Conservation (phyloP, 2,888 invertebrate genomes). For the Rhopalosiphum nymphaeae region DNA sequence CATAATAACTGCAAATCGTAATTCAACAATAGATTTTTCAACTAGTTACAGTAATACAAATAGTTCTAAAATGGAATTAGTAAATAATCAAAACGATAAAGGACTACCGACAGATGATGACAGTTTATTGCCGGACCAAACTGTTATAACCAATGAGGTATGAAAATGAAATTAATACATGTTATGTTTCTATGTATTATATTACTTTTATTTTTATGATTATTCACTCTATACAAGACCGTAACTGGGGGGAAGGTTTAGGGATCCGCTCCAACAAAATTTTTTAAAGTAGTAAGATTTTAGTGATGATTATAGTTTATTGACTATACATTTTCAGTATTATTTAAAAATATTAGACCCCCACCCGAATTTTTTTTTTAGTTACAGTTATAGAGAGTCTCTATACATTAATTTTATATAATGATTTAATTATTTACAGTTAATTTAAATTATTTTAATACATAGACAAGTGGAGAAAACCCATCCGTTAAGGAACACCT, state of each 20-base stretch:
- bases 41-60: not conserved
- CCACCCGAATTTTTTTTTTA: no score
- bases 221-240: no score
- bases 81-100: not conserved
- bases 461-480: not conserved
- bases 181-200: not conserved
- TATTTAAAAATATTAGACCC: no score
- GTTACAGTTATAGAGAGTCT: not conserved
- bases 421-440: not conserved
- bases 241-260: no score
- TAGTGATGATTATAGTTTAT: no score
- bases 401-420: not conserved
- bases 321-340: no score
- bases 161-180: not conserved
- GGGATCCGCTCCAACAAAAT: no score
- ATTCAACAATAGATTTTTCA: not conserved
- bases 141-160: not conserved
- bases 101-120: not conserved
- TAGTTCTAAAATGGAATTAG: not conserved
- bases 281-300: no score
- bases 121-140: not conserved
- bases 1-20: not conserved
- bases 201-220: no score
- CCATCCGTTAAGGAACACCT: not conserved
- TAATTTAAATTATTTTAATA: not conserved